Conservation (phyloP, 2,113 vertebrate species). For the Corvus moneduloides region DNA sequence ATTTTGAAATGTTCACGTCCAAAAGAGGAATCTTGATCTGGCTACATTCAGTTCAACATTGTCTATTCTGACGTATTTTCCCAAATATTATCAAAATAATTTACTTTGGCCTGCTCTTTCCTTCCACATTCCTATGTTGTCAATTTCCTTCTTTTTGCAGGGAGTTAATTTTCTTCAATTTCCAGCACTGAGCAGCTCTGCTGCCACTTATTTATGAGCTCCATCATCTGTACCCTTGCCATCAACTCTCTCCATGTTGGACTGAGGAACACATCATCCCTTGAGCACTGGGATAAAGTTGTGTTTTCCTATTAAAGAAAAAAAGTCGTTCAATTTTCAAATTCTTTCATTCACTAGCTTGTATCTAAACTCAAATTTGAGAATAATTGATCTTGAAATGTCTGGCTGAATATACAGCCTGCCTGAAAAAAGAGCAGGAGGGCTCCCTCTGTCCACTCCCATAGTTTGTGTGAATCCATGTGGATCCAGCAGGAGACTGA, state of each 20-base stretch:
- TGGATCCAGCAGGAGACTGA: conserved; percentile 39
- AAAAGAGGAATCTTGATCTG: background rate
- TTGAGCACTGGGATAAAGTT: background rate
- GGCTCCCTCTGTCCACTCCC: background rate
- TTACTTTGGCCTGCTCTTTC: background rate
- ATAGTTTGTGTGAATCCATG: conserved; percentile 48
- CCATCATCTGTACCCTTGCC: background rate
- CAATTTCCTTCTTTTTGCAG: background rate
- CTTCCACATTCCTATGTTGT: background rate
- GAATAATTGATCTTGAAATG: conserved; percentile 39
- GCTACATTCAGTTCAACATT: background rate
- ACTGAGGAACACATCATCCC: background rate
- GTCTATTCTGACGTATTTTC: background rate
- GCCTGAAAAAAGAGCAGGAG: conserved; percentile 8
- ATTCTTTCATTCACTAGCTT: background rate
- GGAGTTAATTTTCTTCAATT: background rate
- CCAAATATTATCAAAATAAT: background rate
- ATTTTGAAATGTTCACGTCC: background rate
- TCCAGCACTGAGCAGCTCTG: background rate
- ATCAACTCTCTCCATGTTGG: background rate
- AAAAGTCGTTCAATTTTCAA: background rate
- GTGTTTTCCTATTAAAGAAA: background rate
- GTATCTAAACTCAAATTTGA: conserved; percentile 19
- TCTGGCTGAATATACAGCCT: background rate
- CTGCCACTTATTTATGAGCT: background rate